Percentiles rank a stretch among this genome's conserved stretches.
Evolutionary conservation across 2,888 invertebrate genomes (phyloP).

Genomic region (Polydrusus cervinus): DNA sequence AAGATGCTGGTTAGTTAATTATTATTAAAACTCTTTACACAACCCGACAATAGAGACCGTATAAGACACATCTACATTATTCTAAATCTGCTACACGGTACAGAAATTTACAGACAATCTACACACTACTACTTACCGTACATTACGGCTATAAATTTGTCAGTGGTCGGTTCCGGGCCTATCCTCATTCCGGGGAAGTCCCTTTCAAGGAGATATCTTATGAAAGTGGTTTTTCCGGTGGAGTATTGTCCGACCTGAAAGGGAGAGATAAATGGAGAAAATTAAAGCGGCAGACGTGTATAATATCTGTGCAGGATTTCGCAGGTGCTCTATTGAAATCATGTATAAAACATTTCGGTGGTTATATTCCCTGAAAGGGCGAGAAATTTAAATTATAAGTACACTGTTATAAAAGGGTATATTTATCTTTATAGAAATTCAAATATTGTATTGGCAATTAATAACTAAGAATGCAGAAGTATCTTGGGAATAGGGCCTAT

Average conservation of each 20-base stretch:
- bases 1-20: no score
- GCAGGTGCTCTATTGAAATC: conserved; percentile 43
- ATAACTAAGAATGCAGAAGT: no score
- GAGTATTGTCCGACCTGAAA: conserved; percentile 57
- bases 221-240: conserved; percentile 57
- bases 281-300: conserved; percentile 49
- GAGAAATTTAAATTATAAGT: conserved; percentile 18
- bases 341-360: conserved; percentile 47
- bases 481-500: no score
- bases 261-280: conserved; percentile 47
- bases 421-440: background rate
- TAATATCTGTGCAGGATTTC: conserved; percentile 47
- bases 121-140: conserved; percentile 78
- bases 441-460: background rate
- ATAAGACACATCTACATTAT: no score
- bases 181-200: conserved; percentile 99
- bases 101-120: background rate
- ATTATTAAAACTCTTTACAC: no score
- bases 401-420: background rate
- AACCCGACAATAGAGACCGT: no score
- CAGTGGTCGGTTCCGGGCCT: conserved; percentile 99
- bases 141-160: conserved; percentile 98
- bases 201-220: conserved; percentile 89
- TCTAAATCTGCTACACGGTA: background rate
- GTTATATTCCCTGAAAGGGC: conserved; percentile 8